Conservation (phyloP, 2,113 vertebrate species). For the Ascaphus truei region DNA sequence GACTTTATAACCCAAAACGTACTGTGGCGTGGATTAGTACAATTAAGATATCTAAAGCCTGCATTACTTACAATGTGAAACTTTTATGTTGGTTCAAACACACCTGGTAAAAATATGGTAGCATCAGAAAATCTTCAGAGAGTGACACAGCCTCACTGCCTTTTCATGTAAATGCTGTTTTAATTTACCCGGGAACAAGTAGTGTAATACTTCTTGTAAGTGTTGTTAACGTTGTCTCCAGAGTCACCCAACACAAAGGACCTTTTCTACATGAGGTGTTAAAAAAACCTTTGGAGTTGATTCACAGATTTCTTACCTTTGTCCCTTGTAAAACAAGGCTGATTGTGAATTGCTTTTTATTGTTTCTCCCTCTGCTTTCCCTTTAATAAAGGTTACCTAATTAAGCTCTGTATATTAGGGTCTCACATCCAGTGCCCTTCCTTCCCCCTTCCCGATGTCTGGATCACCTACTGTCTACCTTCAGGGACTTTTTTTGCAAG, state of each 20-base stretch:
- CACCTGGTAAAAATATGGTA: no score
- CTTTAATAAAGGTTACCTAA: background rate
- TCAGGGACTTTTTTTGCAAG: background rate
- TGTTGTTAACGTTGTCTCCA: no score
- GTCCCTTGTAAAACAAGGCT: background rate
- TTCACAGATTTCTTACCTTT: background rate
- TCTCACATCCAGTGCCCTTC: background rate
- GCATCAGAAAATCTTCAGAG: no score
- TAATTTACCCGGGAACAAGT: background rate
- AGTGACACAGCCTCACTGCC: no score
- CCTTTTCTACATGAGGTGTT: background rate
- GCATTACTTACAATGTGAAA: no score
- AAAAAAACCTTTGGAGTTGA: background rate
- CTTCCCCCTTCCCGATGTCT: background rate
- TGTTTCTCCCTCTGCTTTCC: background rate
- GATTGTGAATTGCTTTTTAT: background rate
- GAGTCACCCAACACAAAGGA: background rate
- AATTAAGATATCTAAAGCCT: no score
- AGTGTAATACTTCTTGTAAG: background rate
- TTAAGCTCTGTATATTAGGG: conserved; percentile 20
- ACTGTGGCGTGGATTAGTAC: no score
- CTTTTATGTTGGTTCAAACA: no score
- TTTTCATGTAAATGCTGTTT: background rate
- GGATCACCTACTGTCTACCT: conserved; percentile 25
- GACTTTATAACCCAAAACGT: no score